phyloP scores from a whole-genome alignment of 2,797 vertebrate species.

The Discoglossus pictus region DNA sequence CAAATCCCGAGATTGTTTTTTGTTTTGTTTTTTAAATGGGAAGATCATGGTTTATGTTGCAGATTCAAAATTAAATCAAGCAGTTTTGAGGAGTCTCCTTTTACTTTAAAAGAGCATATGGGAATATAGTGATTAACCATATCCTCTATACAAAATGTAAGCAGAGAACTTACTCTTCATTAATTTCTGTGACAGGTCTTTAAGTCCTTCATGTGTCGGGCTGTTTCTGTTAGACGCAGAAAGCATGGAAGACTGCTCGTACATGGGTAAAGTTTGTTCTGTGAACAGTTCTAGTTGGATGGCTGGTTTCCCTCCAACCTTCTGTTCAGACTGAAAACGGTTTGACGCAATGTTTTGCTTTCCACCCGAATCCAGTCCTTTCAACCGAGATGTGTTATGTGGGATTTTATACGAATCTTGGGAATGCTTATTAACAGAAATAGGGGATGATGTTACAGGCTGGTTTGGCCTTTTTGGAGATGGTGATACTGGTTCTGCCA shows the following conservation, averaged over 20 bases:
- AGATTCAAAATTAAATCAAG: too few relatives aligned
- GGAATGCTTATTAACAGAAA: conserved; percentile 59
- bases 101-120: too few relatives aligned
- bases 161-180: conserved; percentile 90
- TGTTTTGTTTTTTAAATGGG: too few relatives aligned
- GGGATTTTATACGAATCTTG: conserved; percentile 55
- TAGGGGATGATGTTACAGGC: conserved; percentile 53
- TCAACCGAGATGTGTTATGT: conserved; percentile 51
- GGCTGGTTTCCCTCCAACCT: conserved; percentile 47
- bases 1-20: too few relatives aligned
- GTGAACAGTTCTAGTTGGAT: conserved; percentile 53
- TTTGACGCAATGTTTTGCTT: conserved; percentile 62
- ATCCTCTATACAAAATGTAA: too few relatives aligned
- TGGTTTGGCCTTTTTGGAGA: conserved; percentile 65
- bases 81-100: too few relatives aligned
- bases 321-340: conserved; percentile 61
- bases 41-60: too few relatives aligned
- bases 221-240: conserved; percentile 76
- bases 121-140: too few relatives aligned
- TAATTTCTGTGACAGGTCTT: conserved; percentile 87
- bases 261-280: conserved; percentile 54
- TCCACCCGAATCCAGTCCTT: conserved; percentile 53
- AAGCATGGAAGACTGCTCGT: conserved; percentile 73
- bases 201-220: conserved; percentile 73
- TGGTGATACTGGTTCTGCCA: conserved; percentile 86